Evolutionary conservation across 2,797 vertebrate genomes (phyloP).

Genomic region (Chloroceryle amazona): DNA sequence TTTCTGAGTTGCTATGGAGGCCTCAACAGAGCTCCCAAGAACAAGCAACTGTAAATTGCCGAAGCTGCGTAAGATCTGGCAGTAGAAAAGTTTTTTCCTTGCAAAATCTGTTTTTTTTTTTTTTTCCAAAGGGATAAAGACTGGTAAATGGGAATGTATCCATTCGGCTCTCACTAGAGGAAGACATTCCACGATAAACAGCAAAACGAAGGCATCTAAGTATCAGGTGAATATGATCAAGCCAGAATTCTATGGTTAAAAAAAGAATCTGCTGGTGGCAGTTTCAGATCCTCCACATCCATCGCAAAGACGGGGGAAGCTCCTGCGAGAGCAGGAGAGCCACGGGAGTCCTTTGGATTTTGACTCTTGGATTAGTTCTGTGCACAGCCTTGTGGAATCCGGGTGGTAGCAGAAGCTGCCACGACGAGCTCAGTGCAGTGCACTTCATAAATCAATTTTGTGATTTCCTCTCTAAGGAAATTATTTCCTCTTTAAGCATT

Average conservation of each 20-base stretch:
- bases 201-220: not conserved
- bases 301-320: fast-evolving
- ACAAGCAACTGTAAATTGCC: not conserved
- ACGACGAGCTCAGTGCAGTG: not conserved
- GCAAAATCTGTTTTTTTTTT: not conserved
- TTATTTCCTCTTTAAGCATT: no score
- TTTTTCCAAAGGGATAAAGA: not conserved
- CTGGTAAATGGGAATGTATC: not conserved
- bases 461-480: not conserved
- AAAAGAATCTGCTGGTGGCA: not conserved
- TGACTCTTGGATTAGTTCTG: not conserved
- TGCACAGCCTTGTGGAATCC: not conserved
- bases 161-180: not conserved
- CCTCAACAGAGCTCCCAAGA: not conserved
- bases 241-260: not conserved
- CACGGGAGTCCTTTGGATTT: not conserved
- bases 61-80: not conserved
- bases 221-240: not conserved
- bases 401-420: fast-evolving
- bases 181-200: not conserved
- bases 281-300: not conserved
- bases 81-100: not conserved
- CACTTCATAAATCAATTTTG: not conserved
- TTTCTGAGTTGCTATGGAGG: not conserved
- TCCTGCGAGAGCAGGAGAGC: not conserved